These are phyloP conservation scores for Rapana venosa DNA, from an alignment of 2,888 invertebrate genomes.

Conservation along the genomic window DNA sequence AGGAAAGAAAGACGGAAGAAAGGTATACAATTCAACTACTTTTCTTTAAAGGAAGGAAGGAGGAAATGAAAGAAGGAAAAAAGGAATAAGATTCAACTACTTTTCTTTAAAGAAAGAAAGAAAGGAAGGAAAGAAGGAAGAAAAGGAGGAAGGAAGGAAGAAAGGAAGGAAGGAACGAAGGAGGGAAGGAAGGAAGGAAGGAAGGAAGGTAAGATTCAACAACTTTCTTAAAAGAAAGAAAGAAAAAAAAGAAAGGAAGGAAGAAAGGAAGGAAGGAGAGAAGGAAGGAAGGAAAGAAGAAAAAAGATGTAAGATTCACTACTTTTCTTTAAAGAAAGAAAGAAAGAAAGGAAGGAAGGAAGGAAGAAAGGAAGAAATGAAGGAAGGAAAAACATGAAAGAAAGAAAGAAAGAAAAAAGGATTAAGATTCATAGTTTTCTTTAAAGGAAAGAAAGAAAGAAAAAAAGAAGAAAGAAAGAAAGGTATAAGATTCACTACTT, in stretches of 20 bases:
- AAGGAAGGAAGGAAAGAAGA: background rate
- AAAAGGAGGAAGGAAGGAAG: background rate
- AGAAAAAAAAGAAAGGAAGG: background rate
- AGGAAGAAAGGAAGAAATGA: too few relatives aligned
- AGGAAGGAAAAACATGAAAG: background rate
- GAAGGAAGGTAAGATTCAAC: background rate
- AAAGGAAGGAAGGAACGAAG: background rate
- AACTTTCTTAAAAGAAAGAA: background rate
- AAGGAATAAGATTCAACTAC: background rate
- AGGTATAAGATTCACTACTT: background rate
- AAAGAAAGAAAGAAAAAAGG: background rate
- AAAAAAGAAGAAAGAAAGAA: background rate
- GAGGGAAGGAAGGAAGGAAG: background rate
- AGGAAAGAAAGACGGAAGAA: background rate
- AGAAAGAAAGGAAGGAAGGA: background rate
- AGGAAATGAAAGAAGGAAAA: background rate
- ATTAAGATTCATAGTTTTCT: background rate
- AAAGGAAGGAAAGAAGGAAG: background rate
- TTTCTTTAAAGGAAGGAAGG: too few relatives aligned
- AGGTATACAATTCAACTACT: background rate
- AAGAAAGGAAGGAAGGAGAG: background rate
- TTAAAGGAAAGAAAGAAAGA: background rate
- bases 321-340: background rate
- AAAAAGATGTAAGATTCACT: background rate
- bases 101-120: background rate